Evolutionary conservation across 1,140 invertebrate genomes (phyloP), one percentile per base, ranked within the genome.

Genomic region (Tribolium castaneum): DNA sequence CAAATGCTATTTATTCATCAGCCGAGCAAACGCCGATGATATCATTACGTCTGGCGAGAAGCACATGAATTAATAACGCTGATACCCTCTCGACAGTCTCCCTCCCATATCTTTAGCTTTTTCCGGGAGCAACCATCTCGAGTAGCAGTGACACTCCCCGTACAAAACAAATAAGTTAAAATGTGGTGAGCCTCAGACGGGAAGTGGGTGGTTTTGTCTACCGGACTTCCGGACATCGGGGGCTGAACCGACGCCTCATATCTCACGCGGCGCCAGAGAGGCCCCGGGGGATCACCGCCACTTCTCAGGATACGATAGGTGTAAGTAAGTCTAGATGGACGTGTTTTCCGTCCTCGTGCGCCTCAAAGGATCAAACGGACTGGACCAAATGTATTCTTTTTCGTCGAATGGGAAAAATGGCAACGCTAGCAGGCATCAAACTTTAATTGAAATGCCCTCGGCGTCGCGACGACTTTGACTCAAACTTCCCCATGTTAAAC

Each of bases 381-480:
- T 30, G 59, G 3, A 66, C 30, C 30, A 34, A 66, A 59, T 59
- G 30, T 66, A 66, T 22, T 59, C 54, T 59, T 59, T 30, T 30
- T 30, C 6, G 59, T 14, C 39, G 30, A 35, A 7, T 50, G 6
- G 25, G 56, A 81, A 80, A 75, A 80, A 81, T 81, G 76, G 49
- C 52, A 79, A 45, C 73, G 70, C 76, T 75, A 70, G 52, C 52
- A 79, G 77, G 71, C 66, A 59, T 77, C 78, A 81, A 83, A 83
- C 78, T 83, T 83, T 83, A 83, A 83, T 83, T 83, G 82, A 80
- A 83, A 83, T 83, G 82, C 82, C 77, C 79, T 70, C 71, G 81
- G 82, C 82, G 77, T 76, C 14, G 74, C 56, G 51, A 75, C 79
- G 80, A 75, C 82, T 83, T 83, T 80, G 79, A 83, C 70, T 78